Percentiles rank a stretch among this genome's conserved stretches.
These are phyloP conservation scores for Eilema sororculum DNA, from an alignment of 2,888 invertebrate species.

Conservation along the genomic window DNA sequence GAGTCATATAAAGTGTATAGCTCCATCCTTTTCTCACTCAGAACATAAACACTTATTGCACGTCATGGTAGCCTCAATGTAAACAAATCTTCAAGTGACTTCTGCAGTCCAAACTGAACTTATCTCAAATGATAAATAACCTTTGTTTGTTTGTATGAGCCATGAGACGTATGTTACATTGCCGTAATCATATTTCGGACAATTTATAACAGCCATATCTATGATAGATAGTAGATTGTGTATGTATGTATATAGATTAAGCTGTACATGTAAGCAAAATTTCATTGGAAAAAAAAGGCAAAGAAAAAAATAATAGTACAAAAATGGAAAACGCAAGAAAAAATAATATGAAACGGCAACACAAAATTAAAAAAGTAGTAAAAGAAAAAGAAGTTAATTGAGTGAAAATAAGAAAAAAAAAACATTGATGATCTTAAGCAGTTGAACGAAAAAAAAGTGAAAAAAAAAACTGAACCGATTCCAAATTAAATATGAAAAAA, in stretches of 20 bases:
- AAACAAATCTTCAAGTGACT: not conserved
- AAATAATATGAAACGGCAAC: slow-evolving; percentile 15
- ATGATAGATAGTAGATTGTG: slow-evolving; percentile 35
- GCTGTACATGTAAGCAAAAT: slow-evolving; percentile 28
- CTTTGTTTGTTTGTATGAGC: not conserved
- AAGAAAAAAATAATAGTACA: slow-evolving; percentile 16
- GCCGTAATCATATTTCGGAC: slow-evolving; percentile 23
- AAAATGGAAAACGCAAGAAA: not conserved
- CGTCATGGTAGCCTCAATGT: no score
- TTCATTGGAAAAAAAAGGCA: slow-evolving; percentile 14
- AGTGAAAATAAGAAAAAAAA: not conserved
- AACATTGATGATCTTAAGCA: not conserved
- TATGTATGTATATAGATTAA: slow-evolving; percentile 41
- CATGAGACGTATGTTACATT: not conserved
- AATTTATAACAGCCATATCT: slow-evolving; percentile 43
- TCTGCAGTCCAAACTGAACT: not conserved
- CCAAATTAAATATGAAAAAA: slow-evolving; percentile 9
- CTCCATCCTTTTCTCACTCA: no score
- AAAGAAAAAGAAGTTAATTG: slow-evolving; percentile 23
- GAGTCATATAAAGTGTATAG: no score
- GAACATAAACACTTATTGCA: no score
- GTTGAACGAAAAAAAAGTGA: not conserved
- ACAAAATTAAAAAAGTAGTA: slow-evolving; percentile 13
- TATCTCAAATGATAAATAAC: not conserved
- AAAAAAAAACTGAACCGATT: slow-evolving; percentile 10